Conservation (phyloP, 2,113 vertebrate species). For the Corythornis vintsioides region DNA sequence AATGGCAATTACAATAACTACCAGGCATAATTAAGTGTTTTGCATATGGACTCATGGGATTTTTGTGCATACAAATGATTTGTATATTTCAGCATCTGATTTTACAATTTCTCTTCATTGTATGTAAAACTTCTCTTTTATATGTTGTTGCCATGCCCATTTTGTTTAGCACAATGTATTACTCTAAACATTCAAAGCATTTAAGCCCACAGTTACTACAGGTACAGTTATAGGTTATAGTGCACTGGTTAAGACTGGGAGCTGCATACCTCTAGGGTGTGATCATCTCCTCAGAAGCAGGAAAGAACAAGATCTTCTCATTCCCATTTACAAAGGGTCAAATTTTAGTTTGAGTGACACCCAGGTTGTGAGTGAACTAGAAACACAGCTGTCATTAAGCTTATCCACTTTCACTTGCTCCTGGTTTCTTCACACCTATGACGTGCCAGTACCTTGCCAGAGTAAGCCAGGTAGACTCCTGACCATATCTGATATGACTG, state of each 20-base stretch:
- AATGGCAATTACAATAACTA: slow-evolving; percentile 54
- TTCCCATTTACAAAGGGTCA: not conserved
- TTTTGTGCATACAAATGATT: slow-evolving; percentile 12
- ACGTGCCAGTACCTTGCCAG: not conserved
- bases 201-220: not conserved
- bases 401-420: not conserved
- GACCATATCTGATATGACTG: not conserved
- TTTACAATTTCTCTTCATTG: not conserved
- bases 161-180: not conserved
- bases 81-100: slow-evolving; percentile 2
- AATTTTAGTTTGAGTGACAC: not conserved
- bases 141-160: not conserved
- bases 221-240: not conserved
- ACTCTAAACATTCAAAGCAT: not conserved
- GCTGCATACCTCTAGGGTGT: not conserved
- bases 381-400: not conserved
- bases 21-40: slow-evolving; percentile 29
- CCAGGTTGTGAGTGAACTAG: not conserved
- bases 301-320: not conserved
- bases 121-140: not conserved
- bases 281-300: not conserved
- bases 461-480: not conserved
- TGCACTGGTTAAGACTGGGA: not conserved
- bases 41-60: slow-evolving; percentile 3
- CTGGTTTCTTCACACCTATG: not conserved